phyloP scores from a whole-genome alignment of 2,113 vertebrate genomes.

The Tenrec ecaudatus region DNA sequence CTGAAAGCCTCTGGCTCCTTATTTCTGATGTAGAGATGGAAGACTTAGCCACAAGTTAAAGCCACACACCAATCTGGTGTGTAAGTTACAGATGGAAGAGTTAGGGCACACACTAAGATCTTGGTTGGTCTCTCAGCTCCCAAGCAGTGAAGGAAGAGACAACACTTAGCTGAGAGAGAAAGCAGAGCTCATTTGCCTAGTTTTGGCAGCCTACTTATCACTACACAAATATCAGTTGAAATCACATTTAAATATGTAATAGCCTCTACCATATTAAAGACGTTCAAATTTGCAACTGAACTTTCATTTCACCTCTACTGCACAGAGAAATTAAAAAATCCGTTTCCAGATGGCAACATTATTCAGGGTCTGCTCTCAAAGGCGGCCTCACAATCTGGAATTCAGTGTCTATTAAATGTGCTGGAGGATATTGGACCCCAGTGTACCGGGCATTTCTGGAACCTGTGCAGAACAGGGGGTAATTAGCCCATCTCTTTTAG shows the following conservation, averaged over 20 bases:
- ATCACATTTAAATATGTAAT: slow-evolving; percentile 69
- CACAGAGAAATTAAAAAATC: slow-evolving; percentile 64
- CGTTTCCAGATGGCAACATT: background rate
- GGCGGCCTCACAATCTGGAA: background rate
- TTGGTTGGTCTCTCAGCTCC: background rate
- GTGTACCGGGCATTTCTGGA: background rate
- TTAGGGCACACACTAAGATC: background rate
- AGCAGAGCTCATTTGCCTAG: slow-evolving; percentile 3
- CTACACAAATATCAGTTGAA: slow-evolving; percentile 42
- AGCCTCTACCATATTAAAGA: slow-evolving; percentile 29
- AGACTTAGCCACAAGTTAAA: background rate
- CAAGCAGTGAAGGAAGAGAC: background rate
- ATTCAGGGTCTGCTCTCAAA: background rate
- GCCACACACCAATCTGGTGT: background rate
- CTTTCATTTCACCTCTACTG: slow-evolving; percentile 50
- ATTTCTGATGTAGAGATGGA: background rate
- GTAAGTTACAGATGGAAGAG: background rate
- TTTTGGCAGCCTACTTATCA: background rate
- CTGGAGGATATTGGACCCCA: background rate
- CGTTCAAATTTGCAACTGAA: slow-evolving; percentile 50
- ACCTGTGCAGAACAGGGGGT: background rate
- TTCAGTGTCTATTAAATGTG: background rate
- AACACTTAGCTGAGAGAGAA: background rate
- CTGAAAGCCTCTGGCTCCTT: background rate
- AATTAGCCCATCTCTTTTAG: background rate